phyloP scores from a whole-genome alignment of 2,888 invertebrate genomes.

The Lasioglossum leucozonium region DNA sequence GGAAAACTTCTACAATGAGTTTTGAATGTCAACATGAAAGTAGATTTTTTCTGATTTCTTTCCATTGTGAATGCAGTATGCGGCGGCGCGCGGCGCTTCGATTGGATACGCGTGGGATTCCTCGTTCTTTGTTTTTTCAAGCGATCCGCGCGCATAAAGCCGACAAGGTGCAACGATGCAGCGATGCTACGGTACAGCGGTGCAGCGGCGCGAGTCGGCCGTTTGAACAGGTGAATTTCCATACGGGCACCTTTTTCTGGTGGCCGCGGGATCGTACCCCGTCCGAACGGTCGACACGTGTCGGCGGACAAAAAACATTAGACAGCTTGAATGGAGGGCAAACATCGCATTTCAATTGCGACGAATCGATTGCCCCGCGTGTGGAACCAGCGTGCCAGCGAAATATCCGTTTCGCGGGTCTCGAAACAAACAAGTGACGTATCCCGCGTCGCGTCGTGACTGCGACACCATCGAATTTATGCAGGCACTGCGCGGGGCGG shows the following conservation, averaged over 20 bases:
- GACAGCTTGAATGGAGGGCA: constrained; percentile 61
- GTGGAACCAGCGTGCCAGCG: constrained; percentile 45
- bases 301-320: constrained; percentile 60
- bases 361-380: constrained; percentile 55
- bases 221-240: constrained; percentile 45
- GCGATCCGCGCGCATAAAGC: neutral
- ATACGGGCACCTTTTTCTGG: constrained; percentile 30
- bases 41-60: too few relatives aligned
- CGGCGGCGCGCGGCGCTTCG: too few relatives aligned
- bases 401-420: constrained; percentile 55
- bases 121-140: constrained; percentile 15
- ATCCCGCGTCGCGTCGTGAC: constrained; percentile 47
- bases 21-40: too few relatives aligned
- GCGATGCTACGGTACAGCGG: neutral
- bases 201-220: neutral
- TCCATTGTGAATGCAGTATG: too few relatives aligned
- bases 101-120: neutral
- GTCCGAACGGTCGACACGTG: constrained; percentile 35
- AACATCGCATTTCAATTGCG: constrained; percentile 70
- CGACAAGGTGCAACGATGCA: neutral
- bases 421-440: constrained; percentile 65
- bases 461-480: constrained; percentile 61
- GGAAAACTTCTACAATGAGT: too few relatives aligned
- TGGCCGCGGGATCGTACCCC: neutral
- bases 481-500: neutral